These are phyloP conservation scores for Sipha flava DNA, from an alignment of 1,140 invertebrate species.

Conservation along the genomic window DNA sequence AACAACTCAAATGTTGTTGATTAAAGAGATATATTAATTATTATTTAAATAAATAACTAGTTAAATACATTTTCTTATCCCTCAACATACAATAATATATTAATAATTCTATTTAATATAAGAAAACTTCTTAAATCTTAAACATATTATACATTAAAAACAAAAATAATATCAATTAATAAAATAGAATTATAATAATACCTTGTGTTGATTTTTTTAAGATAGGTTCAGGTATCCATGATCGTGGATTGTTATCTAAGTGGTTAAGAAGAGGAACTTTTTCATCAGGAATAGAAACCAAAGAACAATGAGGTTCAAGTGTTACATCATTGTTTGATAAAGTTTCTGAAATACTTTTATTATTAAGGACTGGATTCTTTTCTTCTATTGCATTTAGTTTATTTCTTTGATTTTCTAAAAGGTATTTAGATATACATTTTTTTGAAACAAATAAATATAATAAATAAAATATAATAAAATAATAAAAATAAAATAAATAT, in stretches of 20 bases:
- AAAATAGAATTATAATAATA: not conserved
- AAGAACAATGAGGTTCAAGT: not conserved
- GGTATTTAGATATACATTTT: not conserved
- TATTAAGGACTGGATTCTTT: not conserved
- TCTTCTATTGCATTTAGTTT: not conserved
- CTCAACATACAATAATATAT: too few relatives aligned
- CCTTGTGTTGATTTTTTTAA: not conserved
- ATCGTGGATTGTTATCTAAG: slow-evolving; percentile 11
- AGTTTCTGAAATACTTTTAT: not conserved
- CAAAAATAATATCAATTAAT: too few relatives aligned
- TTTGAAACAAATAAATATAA: too few relatives aligned
- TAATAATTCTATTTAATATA: too few relatives aligned
- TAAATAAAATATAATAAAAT: too few relatives aligned
- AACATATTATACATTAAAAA: too few relatives aligned
- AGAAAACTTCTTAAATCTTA: too few relatives aligned
- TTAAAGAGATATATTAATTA: too few relatives aligned
- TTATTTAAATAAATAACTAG: too few relatives aligned
- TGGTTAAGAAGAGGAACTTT: slow-evolving; percentile 10
- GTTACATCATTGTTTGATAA: not conserved
- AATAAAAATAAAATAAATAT: too few relatives aligned
- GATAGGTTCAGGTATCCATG: slow-evolving; percentile 8
- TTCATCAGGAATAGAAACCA: slow-evolving; percentile 10
- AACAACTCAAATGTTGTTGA: too few relatives aligned
- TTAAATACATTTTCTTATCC: too few relatives aligned
- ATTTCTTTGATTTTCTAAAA: not conserved